A percentile compares a stretch with the other conserved stretches of the same genome.
Conservation (phyloP, 2,113 vertebrate species). For the pig (Sus scrofa) region T2T-Sscrofa CM000830.6:100981001-100981500, state of each 20-base stretch:
- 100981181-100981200: conserved; percentile 41
- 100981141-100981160: background rate
- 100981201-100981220: conserved; percentile 22
- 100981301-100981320: conserved; percentile 31
- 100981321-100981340: background rate
- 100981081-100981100: no score
- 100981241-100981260: background rate
- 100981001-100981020: no score
- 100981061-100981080: no score
- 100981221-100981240: background rate
- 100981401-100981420: conserved; percentile 9
- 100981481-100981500: background rate
- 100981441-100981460: background rate
- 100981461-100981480: conserved; percentile 26
- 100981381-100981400: background rate
- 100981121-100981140: no score
- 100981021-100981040: no score
- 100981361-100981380: background rate
- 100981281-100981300: background rate
- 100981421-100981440: background rate
- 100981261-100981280: conserved; percentile 20
- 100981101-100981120: no score
- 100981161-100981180: conserved; percentile 52
- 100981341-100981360: background rate
- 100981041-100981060: no score